Evolutionary conservation across 2,113 vertebrate species (phyloP), one percentile per base, ranked within the genome.

Genomic region (Galemys pyrenaicus): DNA sequence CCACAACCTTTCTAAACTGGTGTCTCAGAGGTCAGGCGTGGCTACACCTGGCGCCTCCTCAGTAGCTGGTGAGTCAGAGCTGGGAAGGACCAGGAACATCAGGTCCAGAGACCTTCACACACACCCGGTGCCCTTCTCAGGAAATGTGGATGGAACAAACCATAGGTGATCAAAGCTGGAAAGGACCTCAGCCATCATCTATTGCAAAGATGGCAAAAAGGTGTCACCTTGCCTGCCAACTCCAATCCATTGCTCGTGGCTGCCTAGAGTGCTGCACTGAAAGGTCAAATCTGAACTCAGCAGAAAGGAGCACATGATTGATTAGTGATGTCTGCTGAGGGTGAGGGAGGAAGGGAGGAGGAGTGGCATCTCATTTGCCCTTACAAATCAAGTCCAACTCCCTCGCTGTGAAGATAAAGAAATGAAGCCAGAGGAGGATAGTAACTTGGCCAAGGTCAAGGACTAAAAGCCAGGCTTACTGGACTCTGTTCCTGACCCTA

Each of bases 251-350:
- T 90, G 94, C 92, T 54, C 12, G 9, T 67, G 92, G 92, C 94
- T 85, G 79, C 94, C 87, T 51, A 70, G 87, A 71, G 84, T 0
- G 30, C 71, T 37, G 95, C 84, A 17, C 17, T 65, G 93, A 77
- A 85, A 97, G 94, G 95, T 96, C 94, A 70, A 26, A 37, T 81
- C 89, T 77, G 67, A 85, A 68, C 95, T 94, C 96, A 94, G 95
- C 97, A 94, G 95, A 91, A 97, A 94, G 84, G 84, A 95, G 37
- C 97, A 26, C 0, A 0, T 93, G 95, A 96, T 80, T 94, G 95
- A 96, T 95, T 87, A 73, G 93, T 81, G 94, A 89, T 80, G 92
- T 93, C 96, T 95, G 91, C 87, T 15, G 6, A 2, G 75, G 83
- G 39, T 37, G 79, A 77, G n/a, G 78, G 79, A 30, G 71, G 71